phyloP scores from a whole-genome alignment of 2,888 invertebrate species.

The Aspidapion aeneum region DNA sequence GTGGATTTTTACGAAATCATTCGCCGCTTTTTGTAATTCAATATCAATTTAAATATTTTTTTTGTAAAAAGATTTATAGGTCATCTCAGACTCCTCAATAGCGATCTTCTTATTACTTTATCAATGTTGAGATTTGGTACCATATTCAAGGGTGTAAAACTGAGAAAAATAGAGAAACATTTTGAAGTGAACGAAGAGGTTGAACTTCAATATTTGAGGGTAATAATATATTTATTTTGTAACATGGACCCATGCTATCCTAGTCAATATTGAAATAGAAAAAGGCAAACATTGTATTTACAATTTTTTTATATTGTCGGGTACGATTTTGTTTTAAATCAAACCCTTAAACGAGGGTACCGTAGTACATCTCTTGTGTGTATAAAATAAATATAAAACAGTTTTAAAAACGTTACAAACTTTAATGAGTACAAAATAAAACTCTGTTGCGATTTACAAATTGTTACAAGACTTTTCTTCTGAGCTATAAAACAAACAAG shows the following conservation, averaged over 20 bases:
- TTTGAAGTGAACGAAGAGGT: constrained; percentile 32
- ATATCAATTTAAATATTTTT: constrained; percentile 10
- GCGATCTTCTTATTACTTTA: constrained; percentile 42
- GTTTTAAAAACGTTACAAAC: too few relatives aligned
- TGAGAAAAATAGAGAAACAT: constrained; percentile 25
- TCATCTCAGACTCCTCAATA: constrained; percentile 41
- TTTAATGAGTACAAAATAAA: too few relatives aligned
- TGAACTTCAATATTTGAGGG: constrained; percentile 33
- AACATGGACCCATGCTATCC: background rate
- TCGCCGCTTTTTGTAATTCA: background rate
- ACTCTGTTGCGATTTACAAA: too few relatives aligned
- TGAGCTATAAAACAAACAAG: too few relatives aligned
- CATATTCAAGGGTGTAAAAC: constrained; percentile 37
- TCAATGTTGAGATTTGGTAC: constrained; percentile 47
- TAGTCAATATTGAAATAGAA: too few relatives aligned
- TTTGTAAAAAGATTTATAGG: constrained; percentile 46
- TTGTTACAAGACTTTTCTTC: too few relatives aligned
- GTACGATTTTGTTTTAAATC: too few relatives aligned
- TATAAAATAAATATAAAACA: too few relatives aligned
- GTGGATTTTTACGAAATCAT: background rate
- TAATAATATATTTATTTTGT: constrained; percentile 15
- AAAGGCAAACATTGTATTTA: too few relatives aligned
- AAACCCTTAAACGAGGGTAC: too few relatives aligned
- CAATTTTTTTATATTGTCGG: too few relatives aligned
- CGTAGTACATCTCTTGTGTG: too few relatives aligned